Conservation (phyloP, 2,888 invertebrate genomes). For the Parelbella ahira region DNA sequence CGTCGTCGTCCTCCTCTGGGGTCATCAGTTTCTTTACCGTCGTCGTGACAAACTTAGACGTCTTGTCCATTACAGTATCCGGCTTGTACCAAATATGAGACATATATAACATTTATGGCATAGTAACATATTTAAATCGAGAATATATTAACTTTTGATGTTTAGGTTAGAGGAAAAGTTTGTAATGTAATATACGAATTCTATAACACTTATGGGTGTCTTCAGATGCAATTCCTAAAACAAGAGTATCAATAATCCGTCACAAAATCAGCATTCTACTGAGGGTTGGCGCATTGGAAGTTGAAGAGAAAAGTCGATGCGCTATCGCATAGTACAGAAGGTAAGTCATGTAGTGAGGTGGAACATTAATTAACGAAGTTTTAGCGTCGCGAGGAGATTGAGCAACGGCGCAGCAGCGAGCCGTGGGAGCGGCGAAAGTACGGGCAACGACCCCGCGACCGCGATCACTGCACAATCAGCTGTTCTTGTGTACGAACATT, state of each 20-base stretch:
- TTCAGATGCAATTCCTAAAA: no score
- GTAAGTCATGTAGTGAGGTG: slow-evolving; percentile 23
- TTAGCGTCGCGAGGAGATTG: slow-evolving; percentile 48
- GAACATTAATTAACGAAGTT: slow-evolving; percentile 44
- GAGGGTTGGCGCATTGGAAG: slow-evolving; percentile 4
- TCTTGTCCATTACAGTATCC: slow-evolving; percentile 82
- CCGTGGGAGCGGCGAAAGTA: slow-evolving; percentile 77
- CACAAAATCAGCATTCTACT: not conserved
- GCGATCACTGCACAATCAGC: slow-evolving; percentile 68
- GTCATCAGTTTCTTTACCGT: slow-evolving; percentile 77
- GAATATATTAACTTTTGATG: no score
- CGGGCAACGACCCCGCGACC: slow-evolving; percentile 67
- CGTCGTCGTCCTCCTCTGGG: slow-evolving; percentile 72
- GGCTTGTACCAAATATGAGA: slow-evolving; percentile 59
- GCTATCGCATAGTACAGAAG: slow-evolving; percentile 9
- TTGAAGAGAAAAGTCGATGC: slow-evolving; percentile 22
- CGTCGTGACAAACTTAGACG: slow-evolving; percentile 70
- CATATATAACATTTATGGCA: no score
- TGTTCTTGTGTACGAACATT: slow-evolving; percentile 58
- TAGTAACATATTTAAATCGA: no score
- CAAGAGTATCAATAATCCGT: no score
- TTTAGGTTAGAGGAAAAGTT: no score
- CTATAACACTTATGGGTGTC: no score
- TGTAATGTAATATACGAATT: no score
- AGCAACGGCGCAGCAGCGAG: slow-evolving; percentile 53